Conservation (phyloP, 2,888 invertebrate genomes). For the Lithophane socia region DNA sequence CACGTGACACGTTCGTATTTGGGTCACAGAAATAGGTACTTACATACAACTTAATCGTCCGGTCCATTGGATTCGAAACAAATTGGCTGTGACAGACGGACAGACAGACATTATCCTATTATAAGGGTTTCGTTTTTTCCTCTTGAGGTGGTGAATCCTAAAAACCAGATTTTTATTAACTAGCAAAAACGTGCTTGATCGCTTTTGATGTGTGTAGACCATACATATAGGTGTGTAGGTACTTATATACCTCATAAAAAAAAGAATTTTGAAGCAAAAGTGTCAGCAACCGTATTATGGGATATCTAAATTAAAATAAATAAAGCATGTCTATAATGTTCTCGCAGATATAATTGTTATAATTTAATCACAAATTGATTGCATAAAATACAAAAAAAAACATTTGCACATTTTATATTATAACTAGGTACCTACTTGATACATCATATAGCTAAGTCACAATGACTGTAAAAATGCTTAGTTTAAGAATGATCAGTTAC, state of each 20-base stretch:
- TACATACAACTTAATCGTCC: no score
- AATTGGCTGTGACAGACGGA: no score
- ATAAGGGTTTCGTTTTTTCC: no score
- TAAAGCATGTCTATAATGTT: conserved; percentile 50
- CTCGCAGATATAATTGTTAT: conserved; percentile 68
- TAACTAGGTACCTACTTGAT: conserved; percentile 39
- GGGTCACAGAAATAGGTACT: no score
- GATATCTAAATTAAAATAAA: conserved; percentile 22
- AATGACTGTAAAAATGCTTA: conserved; percentile 65
- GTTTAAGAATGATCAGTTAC: conserved; percentile 48
- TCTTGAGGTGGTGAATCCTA: no score
- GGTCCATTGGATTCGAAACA: no score
- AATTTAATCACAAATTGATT: conserved; percentile 66
- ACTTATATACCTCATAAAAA: background rate
- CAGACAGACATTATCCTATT: no score
- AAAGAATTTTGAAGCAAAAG: background rate
- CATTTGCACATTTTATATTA: conserved; percentile 60
- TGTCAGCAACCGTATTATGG: background rate
- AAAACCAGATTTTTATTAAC: no score
- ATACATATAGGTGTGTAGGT: no score
- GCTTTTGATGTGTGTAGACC: no score
- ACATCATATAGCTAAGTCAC: conserved; percentile 55
- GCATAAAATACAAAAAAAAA: conserved; percentile 59
- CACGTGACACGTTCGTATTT: no score
- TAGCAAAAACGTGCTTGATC: no score